Conservation (phyloP, 2,888 invertebrate genomes). For the Microplitis deprimator region DNA sequence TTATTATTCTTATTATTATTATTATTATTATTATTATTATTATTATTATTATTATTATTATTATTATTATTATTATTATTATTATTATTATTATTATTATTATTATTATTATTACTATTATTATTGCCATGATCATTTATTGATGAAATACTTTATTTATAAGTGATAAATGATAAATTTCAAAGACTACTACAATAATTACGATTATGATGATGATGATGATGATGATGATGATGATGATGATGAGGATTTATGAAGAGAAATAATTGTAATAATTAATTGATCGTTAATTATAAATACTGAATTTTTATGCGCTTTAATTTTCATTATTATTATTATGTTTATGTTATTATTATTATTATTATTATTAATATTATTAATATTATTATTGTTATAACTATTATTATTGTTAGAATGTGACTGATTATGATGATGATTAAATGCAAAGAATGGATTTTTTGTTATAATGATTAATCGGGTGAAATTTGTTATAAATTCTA, state of each 20-base stretch:
- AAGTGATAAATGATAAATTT: not conserved
- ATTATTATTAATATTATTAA: not conserved
- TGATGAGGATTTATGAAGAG: not conserved
- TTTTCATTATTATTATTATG: not conserved
- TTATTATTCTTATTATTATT: not conserved
- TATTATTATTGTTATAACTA: not conserved
- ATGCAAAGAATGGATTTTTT: not conserved
- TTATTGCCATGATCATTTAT: not conserved
- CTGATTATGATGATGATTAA: not conserved
- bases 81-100: conserved; percentile 31
- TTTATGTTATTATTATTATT: not conserved
- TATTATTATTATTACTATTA: not conserved
- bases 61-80: conserved; percentile 33
- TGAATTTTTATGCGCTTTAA: conserved; percentile 1
- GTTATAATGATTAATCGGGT: not conserved
- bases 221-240: not conserved
- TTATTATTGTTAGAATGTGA: not conserved
- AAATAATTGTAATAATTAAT: not conserved
- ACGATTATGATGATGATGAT: not conserved
- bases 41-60: conserved; percentile 24
- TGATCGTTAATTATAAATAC: not conserved
- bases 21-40: conserved; percentile 3
- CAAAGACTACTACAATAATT: not conserved
- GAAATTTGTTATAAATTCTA: not conserved
- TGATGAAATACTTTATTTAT: not conserved